phyloP scores from a whole-genome alignment of 37 sponge, comb jelly and placozoan genomes.

The Halichondria panicea region DNA sequence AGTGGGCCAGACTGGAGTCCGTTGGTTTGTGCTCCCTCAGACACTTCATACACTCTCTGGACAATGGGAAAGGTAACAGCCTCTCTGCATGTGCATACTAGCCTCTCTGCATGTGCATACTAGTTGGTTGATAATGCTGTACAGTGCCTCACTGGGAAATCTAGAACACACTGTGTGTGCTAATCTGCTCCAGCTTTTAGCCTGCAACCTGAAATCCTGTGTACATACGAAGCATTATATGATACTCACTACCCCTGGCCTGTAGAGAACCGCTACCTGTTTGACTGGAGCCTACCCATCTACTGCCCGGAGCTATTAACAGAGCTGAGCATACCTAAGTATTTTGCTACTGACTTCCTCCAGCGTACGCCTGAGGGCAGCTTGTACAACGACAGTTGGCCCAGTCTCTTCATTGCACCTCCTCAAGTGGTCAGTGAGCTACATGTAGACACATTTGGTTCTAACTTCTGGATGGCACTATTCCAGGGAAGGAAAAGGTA shows the following conservation, averaged over 20 bases:
- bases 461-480: constrained; percentile 93
- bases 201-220: no score
- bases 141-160: no score
- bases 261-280: constrained; percentile 47
- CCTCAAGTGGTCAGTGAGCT: constrained; percentile 66
- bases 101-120: no score
- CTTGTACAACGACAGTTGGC: constrained; percentile 83
- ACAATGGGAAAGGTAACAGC: background rate
- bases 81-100: no score
- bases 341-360: constrained; percentile 59
- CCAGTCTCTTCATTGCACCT: constrained; percentile 83
- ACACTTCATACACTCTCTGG: constrained; percentile 65
- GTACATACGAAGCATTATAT: no score
- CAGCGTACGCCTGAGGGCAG: constrained; percentile 65
- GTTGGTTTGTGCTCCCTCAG: constrained; percentile 21
- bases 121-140: no score
- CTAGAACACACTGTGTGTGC: background rate
- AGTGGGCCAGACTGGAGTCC: constrained; percentile 74
- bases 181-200: background rate
- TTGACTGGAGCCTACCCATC: constrained; percentile 87
- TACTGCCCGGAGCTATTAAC: constrained; percentile 74
- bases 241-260: background rate
- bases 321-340: constrained; percentile 66
- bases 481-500: constrained; percentile 85
- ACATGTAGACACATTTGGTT: constrained; percentile 87